These are phyloP conservation scores for Macaria notata DNA, from an alignment of 2,888 invertebrate species.

Conservation along the genomic window DNA sequence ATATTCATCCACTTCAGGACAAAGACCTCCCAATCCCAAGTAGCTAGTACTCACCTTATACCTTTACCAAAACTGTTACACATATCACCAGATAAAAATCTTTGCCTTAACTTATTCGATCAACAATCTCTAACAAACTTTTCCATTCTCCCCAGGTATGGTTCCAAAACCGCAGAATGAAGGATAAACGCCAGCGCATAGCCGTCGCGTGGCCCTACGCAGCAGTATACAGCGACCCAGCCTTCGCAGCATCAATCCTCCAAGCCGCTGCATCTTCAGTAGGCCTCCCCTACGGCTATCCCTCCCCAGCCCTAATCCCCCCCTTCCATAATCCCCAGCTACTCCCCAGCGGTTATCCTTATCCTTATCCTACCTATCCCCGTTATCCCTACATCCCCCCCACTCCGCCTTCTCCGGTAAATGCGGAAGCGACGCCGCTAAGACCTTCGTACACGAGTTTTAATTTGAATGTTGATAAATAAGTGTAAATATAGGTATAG, in stretches of 20 bases:
- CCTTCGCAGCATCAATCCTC: conserved; percentile 94
- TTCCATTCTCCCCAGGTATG: conserved; percentile 87
- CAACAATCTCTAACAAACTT: too few species aligned
- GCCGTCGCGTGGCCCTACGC: conserved; percentile 98
- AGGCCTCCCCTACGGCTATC: conserved; percentile 84
- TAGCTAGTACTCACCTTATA: too few species aligned
- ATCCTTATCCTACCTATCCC: conserved; percentile 81
- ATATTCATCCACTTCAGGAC: too few species aligned
- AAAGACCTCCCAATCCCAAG: too few species aligned
- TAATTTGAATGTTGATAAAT: conserved; percentile 75
- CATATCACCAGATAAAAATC: too few species aligned
- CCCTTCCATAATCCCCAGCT: conserved; percentile 82
- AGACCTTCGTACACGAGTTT: conserved; percentile 77
- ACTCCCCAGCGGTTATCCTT: conserved; percentile 79
- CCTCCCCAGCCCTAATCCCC: conserved; percentile 82
- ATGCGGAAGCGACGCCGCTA: conserved; percentile 64
- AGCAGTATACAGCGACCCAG: conserved; percentile 96
- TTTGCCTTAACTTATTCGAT: too few species aligned
- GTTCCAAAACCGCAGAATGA: conserved; percentile 99
- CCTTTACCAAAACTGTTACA: too few species aligned
- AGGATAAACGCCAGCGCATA: conserved; percentile 97
- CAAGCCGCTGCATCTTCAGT: conserved; percentile 93
- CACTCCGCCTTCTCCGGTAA: conserved; percentile 70
- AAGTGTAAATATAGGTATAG: conserved; percentile 21
- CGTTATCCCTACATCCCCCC: conserved; percentile 81